A percentile compares a stretch with the other conserved stretches of the same genome.
These are phyloP conservation scores for Hypsopygia costalis DNA, from an alignment of 2,888 invertebrate genomes.

Conservation along the genomic window DNA sequence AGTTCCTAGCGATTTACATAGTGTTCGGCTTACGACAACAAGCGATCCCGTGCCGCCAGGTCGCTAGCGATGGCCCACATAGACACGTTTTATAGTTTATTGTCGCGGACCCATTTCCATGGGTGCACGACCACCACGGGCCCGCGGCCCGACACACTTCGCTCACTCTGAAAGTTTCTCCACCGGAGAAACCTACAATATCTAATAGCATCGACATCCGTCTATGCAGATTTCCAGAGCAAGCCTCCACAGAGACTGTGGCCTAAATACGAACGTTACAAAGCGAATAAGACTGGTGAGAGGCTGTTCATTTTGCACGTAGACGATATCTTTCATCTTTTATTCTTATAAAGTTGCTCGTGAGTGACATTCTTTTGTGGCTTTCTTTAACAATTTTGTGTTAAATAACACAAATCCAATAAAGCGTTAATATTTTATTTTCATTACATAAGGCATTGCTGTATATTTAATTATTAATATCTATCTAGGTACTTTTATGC, in stretches of 20 bases:
- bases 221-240: slow-evolving; percentile 79
- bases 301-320: slow-evolving; percentile 39
- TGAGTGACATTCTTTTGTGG: background rate
- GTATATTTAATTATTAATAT: too few relatives aligned
- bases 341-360: slow-evolving; percentile 10
- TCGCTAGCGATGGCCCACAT: slow-evolving; percentile 63
- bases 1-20: slow-evolving; percentile 75
- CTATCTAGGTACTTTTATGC: too few relatives aligned
- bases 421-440: too few relatives aligned
- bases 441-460: too few relatives aligned
- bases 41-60: slow-evolving; percentile 31
- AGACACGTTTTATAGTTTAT: slow-evolving; percentile 70
- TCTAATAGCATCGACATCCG: slow-evolving; percentile 75
- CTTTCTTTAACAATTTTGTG: background rate
- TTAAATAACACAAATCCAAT: too few relatives aligned
- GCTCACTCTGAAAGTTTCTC: slow-evolving; percentile 74
- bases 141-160: slow-evolving; percentile 64
- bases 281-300: slow-evolving; percentile 50
- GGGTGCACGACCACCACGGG: slow-evolving; percentile 60
- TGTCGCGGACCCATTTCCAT: slow-evolving; percentile 73
- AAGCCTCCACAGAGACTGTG: slow-evolving; percentile 59
- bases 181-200: slow-evolving; percentile 75
- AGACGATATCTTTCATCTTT: slow-evolving; percentile 29
- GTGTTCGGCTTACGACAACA: slow-evolving; percentile 40
- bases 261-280: slow-evolving; percentile 65